A percentile compares a stretch with the other conserved stretches of the same genome.
These are phyloP conservation scores for Cirrhinus mrigala DNA, from an alignment of 2,797 vertebrate genomes.

Conservation along the genomic window DNA sequence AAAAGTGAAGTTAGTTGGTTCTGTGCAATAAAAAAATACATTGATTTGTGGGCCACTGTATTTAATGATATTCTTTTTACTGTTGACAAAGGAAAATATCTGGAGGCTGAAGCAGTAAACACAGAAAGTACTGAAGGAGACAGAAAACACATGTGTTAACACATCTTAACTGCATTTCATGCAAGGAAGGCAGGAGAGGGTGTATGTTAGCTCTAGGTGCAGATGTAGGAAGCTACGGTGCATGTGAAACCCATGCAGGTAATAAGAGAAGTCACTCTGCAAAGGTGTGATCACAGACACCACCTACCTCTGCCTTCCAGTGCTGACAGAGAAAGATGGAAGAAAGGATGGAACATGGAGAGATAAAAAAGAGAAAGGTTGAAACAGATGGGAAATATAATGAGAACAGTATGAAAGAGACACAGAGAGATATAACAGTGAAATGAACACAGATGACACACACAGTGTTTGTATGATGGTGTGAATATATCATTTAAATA, in stretches of 20 bases:
- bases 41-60: background rate
- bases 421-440: conserved; percentile 33
- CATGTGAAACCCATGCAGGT: conserved; percentile 66
- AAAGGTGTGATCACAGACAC: conserved; percentile 62
- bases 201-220: conserved; percentile 43
- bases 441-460: conserved; percentile 16
- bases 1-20: background rate
- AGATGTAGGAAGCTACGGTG: background rate
- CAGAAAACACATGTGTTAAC: conserved; percentile 37
- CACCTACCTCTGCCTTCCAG: conserved; percentile 85
- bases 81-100: background rate
- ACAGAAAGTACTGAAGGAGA: background rate
- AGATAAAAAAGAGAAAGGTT: conserved; percentile 62
- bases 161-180: background rate
- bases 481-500: background rate
- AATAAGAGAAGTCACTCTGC: conserved; percentile 64
- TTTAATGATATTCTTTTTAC: background rate
- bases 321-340: conserved; percentile 75
- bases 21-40: background rate
- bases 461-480: background rate
- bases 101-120: background rate
- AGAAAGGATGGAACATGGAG: conserved; percentile 64
- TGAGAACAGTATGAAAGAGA: conserved; percentile 48
- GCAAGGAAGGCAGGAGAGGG: conserved; percentile 26
- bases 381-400: conserved; percentile 31